A percentile compares a stretch with the other conserved stretches of the same genome.
phyloP scores from a whole-genome alignment of 1,140 invertebrate genomes.

The Papilio xuthus region DNA sequence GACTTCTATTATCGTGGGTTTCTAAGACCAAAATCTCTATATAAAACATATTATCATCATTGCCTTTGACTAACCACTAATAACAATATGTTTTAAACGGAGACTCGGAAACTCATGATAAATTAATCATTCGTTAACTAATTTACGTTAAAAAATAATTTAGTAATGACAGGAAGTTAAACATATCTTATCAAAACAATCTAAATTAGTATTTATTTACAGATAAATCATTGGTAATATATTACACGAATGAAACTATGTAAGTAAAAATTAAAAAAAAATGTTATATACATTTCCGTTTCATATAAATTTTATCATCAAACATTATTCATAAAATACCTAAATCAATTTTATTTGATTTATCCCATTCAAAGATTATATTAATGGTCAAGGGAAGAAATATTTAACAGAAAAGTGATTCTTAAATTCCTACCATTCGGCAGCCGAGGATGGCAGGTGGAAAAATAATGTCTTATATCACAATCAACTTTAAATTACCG shows the following conservation, averaged over 20 bases:
- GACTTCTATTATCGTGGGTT: too few relatives aligned
- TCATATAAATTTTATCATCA: conserved; percentile 1
- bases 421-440: conserved; percentile 28
- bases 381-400: background rate
- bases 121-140: background rate
- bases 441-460: conserved; percentile 27
- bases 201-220: background rate
- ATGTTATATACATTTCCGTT: background rate
- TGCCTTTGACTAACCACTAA: too few relatives aligned
- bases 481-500: conserved; percentile 12
- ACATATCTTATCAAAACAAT: conserved; percentile 3
- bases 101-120: too few relatives aligned
- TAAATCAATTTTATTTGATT: conserved; percentile 16
- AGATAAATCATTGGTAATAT: background rate
- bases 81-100: too few relatives aligned
- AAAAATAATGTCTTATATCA: conserved; percentile 31
- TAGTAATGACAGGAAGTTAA: background rate
- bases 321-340: conserved; percentile 16
- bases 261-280: background rate
- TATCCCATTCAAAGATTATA: background rate
- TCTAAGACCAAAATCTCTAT: too few relatives aligned
- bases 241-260: background rate
- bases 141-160: background rate
- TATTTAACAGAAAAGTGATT: background rate
- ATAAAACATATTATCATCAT: too few relatives aligned